Evolutionary conservation across 2,797 vertebrate species (phyloP).

Genomic region (Scolopax rusticola): DNA sequence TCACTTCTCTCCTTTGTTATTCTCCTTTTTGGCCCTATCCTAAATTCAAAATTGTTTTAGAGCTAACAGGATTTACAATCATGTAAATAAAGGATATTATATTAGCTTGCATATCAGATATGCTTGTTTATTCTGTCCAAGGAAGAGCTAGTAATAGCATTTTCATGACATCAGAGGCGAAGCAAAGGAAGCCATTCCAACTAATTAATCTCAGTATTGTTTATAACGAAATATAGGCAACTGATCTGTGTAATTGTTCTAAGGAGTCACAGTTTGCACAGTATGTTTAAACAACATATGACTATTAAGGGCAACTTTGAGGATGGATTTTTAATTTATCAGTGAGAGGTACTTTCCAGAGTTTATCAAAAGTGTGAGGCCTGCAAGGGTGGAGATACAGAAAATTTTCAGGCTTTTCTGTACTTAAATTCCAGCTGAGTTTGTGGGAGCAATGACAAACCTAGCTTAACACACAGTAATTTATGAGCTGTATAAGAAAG

Average conservation of each 20-base stretch:
- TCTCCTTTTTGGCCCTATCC: slow-evolving; percentile 31
- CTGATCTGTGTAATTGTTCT: slow-evolving; percentile 74
- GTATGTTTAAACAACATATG: slow-evolving; percentile 29
- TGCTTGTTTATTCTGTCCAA: slow-evolving; percentile 73
- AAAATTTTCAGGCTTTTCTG: neutral
- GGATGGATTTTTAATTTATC: slow-evolving; percentile 47
- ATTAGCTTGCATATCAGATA: slow-evolving; percentile 56
- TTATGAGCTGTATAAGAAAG: neutral
- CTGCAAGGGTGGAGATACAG: neutral
- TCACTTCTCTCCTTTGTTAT: slow-evolving; percentile 72
- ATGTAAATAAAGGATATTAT: slow-evolving; percentile 66
- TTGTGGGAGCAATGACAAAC: neutral
- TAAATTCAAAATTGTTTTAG: slow-evolving; percentile 63
- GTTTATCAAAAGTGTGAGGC: neutral
- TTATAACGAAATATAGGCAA: slow-evolving; percentile 73
- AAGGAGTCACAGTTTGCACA: slow-evolving; percentile 72
- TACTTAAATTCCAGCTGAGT: neutral
- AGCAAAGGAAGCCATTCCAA: slow-evolving; percentile 71
- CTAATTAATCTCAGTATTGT: slow-evolving; percentile 70
- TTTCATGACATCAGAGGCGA: slow-evolving; percentile 76
- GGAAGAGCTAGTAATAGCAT: slow-evolving; percentile 70
- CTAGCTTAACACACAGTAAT: neutral
- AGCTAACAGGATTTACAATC: slow-evolving; percentile 52
- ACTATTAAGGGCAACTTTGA: slow-evolving; percentile 36
- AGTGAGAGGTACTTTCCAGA: neutral